phyloP scores from a whole-genome alignment of 2,113 vertebrate species.

The Cyphomyrus discorhynchus region DNA sequence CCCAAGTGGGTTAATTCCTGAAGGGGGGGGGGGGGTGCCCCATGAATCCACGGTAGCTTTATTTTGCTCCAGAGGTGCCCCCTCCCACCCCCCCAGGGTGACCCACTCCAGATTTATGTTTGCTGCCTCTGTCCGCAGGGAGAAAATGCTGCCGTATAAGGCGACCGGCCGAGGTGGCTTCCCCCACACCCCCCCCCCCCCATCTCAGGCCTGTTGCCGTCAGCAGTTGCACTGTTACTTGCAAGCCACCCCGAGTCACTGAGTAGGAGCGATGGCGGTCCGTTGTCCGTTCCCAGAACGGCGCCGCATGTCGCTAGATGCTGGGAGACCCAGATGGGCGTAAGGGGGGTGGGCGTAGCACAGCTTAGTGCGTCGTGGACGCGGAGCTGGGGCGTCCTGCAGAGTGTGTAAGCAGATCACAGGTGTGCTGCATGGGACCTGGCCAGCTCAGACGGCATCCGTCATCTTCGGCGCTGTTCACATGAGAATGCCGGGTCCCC shows the following conservation, averaged over 20 bases:
- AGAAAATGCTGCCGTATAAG: conserved; percentile 72
- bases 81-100: neutral
- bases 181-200: too few species aligned
- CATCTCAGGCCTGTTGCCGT: neutral
- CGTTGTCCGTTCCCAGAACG: neutral
- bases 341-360: too few species aligned
- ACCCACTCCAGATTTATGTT: neutral
- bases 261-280: neutral
- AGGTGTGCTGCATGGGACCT: neutral
- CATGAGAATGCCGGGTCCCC: neutral
- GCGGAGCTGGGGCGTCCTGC: neutral
- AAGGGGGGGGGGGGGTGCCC: neutral
- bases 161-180: conserved; percentile 54
- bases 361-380: neutral
- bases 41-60: neutral
- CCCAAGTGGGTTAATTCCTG: neutral
- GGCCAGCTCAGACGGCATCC: too few species aligned
- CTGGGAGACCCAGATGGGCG: neutral
- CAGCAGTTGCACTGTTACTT: neutral
- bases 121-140: conserved; percentile 41
- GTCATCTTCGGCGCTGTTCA: too few species aligned
- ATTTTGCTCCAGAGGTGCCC: neutral
- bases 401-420: neutral
- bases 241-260: neutral
- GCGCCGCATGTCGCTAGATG: neutral